A percentile compares a stretch with the other conserved stretches of the same genome.
Evolutionary conservation across 2,797 vertebrate genomes (phyloP).

Genomic region (Paramormyrops hopkinsi): DNA sequence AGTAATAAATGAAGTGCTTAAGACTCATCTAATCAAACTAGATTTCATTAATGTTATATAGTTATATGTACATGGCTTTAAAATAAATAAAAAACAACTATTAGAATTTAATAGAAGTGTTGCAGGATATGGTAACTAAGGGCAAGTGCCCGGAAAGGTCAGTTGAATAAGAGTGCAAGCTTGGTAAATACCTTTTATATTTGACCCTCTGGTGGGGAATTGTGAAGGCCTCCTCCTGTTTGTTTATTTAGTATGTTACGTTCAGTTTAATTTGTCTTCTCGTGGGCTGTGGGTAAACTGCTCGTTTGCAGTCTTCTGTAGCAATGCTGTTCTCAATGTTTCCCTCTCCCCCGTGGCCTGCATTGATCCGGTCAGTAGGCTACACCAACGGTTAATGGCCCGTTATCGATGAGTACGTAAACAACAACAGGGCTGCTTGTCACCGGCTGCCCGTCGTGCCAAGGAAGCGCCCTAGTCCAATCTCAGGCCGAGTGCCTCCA

Average conservation of each 20-base stretch:
- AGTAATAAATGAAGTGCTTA: background rate
- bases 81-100: background rate
- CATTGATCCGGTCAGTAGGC: slow-evolving; percentile 19
- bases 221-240: background rate
- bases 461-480: background rate
- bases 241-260: background rate
- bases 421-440: background rate
- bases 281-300: background rate
- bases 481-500: background rate
- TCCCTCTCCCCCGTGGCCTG: background rate
- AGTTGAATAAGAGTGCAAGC: background rate
- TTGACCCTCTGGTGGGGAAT: background rate
- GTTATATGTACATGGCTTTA: background rate
- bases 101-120: background rate
- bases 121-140: background rate
- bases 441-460: background rate
- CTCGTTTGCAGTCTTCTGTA: background rate
- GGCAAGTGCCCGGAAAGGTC: background rate
- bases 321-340: background rate
- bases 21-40: background rate
- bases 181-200: background rate
- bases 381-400: background rate
- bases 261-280: background rate
- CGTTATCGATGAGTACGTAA: background rate
- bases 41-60: background rate